Conservation (phyloP, 2,797 vertebrate species). For the Danio jaintianensis region DNA sequence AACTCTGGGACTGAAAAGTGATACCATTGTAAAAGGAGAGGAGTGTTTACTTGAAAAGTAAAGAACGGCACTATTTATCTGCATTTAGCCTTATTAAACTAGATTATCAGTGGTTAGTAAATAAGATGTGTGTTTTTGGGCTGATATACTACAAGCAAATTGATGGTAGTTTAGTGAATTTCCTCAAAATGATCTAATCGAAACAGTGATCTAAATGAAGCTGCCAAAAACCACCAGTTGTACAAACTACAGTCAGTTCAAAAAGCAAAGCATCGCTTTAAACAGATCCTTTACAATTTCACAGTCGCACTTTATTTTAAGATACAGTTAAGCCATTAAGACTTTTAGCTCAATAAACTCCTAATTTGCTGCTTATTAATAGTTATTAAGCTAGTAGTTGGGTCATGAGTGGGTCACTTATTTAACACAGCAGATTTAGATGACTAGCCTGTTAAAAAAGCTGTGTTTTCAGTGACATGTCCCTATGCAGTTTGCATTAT, state of each 20-base stretch:
- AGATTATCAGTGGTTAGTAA: neutral
- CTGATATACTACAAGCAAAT: neutral
- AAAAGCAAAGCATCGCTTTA: neutral
- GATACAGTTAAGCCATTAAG: no score
- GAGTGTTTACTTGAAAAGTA: neutral
- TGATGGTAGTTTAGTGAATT: neutral
- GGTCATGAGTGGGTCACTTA: no score
- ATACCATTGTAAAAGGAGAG: neutral
- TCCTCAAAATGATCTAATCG: neutral
- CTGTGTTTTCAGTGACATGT: no score
- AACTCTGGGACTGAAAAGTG: neutral
- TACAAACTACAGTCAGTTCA: neutral
- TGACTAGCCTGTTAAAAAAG: no score
- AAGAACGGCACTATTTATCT: neutral
- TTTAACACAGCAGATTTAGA: no score
- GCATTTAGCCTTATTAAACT: neutral
- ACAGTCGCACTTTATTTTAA: no score
- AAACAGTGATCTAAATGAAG: slow-evolving; percentile 1
- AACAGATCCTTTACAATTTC: neutral
- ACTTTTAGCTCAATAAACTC: no score
- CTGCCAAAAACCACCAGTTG: neutral
- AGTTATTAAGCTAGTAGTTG: no score
- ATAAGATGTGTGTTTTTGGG: neutral
- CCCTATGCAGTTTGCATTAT: no score
- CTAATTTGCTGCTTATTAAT: no score